Evolutionary conservation across 2,888 invertebrate species (phyloP).

Genomic region (Andricus curvator): DNA sequence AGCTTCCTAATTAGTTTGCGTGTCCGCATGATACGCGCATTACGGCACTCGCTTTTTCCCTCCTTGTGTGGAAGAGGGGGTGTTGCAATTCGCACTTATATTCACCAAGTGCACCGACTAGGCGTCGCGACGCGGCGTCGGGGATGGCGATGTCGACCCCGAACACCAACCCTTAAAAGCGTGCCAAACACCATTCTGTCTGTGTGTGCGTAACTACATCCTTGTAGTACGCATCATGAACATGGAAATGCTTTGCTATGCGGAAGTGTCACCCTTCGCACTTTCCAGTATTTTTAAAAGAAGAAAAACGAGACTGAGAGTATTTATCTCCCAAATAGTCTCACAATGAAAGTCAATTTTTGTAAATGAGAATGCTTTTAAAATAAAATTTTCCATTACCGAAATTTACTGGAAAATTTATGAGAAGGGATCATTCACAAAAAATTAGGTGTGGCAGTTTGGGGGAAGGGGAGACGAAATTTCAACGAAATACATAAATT

Average conservation of each 20-base stretch:
- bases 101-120: conserved; percentile 82
- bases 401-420: too few relatives aligned
- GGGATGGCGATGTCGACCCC: conserved; percentile 41
- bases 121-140: conserved; percentile 54
- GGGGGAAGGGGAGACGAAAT: too few relatives aligned
- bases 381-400: too few relatives aligned
- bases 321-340: background rate
- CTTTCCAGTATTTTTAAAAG: conserved; percentile 56
- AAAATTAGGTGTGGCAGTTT: too few relatives aligned
- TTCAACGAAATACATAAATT: too few relatives aligned
- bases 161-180: conserved; percentile 51
- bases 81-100: conserved; percentile 85
- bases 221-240: conserved; percentile 62
- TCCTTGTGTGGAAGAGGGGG: conserved; percentile 81
- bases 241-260: conserved; percentile 66
- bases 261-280: conserved; percentile 73
- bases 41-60: conserved; percentile 65
- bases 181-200: conserved; percentile 31
- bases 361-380: background rate
- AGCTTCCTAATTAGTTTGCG: conserved; percentile 76
- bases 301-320: conserved; percentile 29
- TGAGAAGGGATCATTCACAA: too few relatives aligned
- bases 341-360: background rate
- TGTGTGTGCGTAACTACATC: conserved; percentile 53
- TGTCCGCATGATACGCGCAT: conserved; percentile 73